phyloP scores from a whole-genome alignment of 2,113 vertebrate genomes.

The Neogobius melanostomus region DNA sequence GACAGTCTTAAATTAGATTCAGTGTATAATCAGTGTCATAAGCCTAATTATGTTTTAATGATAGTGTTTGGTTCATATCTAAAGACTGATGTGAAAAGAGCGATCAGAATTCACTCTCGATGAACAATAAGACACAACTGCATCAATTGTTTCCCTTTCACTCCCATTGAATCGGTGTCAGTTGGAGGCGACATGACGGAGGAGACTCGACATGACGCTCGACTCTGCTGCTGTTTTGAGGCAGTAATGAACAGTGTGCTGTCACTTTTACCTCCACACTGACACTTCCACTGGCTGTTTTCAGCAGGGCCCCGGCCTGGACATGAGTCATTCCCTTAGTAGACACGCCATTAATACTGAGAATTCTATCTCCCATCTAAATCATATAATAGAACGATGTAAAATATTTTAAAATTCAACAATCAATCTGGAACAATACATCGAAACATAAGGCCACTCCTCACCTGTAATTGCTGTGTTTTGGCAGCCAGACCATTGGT shows the following conservation, averaged over 20 bases:
- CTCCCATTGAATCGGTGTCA: background rate
- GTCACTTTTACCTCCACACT: conserved; percentile 82
- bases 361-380: conserved; percentile 87
- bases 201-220: background rate
- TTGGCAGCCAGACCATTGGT: conserved; percentile 86
- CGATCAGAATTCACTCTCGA: background rate
- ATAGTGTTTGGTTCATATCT: conserved; percentile 3
- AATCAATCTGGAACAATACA: background rate
- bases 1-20: background rate
- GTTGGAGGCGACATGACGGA: background rate
- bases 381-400: conserved; percentile 1
- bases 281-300: conserved; percentile 80
- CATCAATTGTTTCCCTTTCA: background rate
- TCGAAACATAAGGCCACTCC: background rate
- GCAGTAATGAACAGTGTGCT: conserved; percentile 20
- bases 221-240: background rate
- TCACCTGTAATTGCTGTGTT: conserved; percentile 86
- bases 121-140: background rate
- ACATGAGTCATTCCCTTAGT: conserved; percentile 86
- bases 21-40: conserved; percentile 9
- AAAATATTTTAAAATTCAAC: background rate
- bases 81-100: background rate
- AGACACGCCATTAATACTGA: conserved; percentile 85
- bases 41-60: conserved; percentile 13
- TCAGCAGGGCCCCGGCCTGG: conserved; percentile 83